Conservation (phyloP, 2,797 vertebrate species). For the Chiroxiphia lanceolata region DNA sequence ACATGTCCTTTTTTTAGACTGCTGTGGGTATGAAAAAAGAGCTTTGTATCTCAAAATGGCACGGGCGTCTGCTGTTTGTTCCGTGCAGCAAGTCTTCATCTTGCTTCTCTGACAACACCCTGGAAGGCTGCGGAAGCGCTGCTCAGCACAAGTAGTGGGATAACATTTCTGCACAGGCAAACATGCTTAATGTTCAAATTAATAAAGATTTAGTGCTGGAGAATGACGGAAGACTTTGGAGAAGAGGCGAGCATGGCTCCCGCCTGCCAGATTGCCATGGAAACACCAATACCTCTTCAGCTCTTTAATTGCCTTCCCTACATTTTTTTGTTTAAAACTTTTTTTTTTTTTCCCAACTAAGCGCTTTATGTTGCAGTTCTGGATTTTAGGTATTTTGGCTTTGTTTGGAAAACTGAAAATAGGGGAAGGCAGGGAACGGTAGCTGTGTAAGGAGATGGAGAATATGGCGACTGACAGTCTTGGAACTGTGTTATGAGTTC, state of each 20-base stretch:
- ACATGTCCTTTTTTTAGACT: conserved; percentile 62
- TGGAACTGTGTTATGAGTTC: neutral
- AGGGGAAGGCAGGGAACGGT: neutral
- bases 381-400: neutral
- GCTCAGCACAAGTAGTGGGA: neutral
- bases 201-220: conserved; percentile 48
- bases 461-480: neutral
- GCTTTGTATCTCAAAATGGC: conserved; percentile 59
- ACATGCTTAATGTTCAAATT: neutral
- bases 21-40: conserved; percentile 43
- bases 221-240: conserved; percentile 3
- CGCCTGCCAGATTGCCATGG: conserved; percentile 44
- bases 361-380: neutral
- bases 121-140: accelerated
- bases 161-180: neutral
- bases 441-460: neutral
- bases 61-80: conserved; percentile 24
- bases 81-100: neutral
- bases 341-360: neutral
- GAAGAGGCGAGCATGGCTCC: neutral
- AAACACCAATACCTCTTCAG: conserved; percentile 44
- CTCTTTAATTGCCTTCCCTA: conserved; percentile 46
- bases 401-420: neutral
- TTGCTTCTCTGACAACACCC: neutral
- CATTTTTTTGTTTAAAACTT: conserved; percentile 9